phyloP scores from a whole-genome alignment of 2,888 invertebrate species.

The Hermaeophaga mercurialis region DNA sequence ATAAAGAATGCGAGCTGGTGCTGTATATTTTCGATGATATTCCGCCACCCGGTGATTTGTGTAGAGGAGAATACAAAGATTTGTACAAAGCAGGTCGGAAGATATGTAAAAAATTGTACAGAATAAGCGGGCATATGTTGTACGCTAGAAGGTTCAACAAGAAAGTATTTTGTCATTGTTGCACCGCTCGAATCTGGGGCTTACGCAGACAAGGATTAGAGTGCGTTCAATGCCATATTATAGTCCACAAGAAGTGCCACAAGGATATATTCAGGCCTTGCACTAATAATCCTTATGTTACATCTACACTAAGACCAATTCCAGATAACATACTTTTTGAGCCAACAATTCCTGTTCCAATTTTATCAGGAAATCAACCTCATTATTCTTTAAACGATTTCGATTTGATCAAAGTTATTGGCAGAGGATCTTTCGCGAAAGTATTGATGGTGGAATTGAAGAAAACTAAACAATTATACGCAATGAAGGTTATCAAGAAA shows the following conservation, averaged over 20 bases:
- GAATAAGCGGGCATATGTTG: slow-evolving; percentile 98
- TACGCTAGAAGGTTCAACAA: slow-evolving; percentile 98
- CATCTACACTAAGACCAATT: neutral
- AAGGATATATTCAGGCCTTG: slow-evolving; percentile 93
- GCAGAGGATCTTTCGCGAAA: slow-evolving; percentile 98
- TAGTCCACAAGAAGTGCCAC: slow-evolving; percentile 99
- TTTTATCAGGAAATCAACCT: slow-evolving; percentile 64
- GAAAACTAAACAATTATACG: slow-evolving; percentile 94
- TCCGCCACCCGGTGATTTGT: neutral
- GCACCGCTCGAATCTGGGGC: slow-evolving; percentile 98
- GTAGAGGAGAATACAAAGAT: neutral
- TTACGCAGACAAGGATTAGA: slow-evolving; percentile 98
- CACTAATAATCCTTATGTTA: slow-evolving; percentile 67
- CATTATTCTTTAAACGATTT: slow-evolving; percentile 96
- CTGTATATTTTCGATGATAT: neutral
- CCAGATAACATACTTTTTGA: neutral
- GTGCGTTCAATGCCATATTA: slow-evolving; percentile 96
- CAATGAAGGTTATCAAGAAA: slow-evolving; percentile 98
- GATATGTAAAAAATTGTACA: slow-evolving; percentile 97
- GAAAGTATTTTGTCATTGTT: slow-evolving; percentile 97
- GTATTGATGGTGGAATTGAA: slow-evolving; percentile 97
- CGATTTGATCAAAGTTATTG: slow-evolving; percentile 96
- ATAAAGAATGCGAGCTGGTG: neutral
- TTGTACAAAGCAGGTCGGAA: slow-evolving; percentile 98
- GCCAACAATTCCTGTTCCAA: slow-evolving; percentile 51